A percentile compares a stretch with the other conserved stretches of the same genome.
Evolutionary conservation across 1,140 invertebrate genomes (phyloP).

Genomic region (Papilio glaucus): DNA sequence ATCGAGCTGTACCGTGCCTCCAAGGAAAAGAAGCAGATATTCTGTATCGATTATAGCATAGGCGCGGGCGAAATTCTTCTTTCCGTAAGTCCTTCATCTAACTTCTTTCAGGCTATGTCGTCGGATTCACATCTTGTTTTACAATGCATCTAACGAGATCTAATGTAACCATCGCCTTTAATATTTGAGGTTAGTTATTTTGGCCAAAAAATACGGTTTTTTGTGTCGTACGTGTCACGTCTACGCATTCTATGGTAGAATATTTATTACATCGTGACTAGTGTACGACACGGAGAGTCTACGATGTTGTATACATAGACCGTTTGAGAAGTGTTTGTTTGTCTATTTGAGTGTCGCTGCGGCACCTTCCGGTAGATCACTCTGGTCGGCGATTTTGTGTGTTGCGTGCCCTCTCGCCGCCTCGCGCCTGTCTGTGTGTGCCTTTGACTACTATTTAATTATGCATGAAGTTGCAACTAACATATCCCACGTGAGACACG

Average conservation of each 20-base stretch:
- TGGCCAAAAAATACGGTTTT: neutral
- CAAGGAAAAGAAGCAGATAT: neutral
- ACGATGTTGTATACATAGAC: conserved; percentile 1
- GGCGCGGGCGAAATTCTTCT: neutral
- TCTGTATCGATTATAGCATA: neutral
- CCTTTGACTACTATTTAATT: conserved; percentile 71
- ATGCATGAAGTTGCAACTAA: conserved; percentile 37
- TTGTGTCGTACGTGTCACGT: conserved; percentile 14
- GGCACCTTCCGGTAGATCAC: conserved; percentile 65
- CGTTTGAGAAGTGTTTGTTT: conserved; percentile 40
- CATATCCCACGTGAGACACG: conserved; percentile 36
- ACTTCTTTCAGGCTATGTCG: conserved; percentile 23
- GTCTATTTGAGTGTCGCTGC: conserved; percentile 50
- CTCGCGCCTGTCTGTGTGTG: conserved; percentile 57
- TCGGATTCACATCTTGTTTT: conserved; percentile 14
- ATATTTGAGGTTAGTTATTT: neutral
- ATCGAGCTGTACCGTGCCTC: neutral
- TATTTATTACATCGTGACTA: neutral
- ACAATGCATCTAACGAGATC: conserved; percentile 10
- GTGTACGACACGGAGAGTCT: conserved; percentile 19
- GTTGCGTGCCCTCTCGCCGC: conserved; percentile 71
- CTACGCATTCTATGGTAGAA: neutral
- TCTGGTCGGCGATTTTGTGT: conserved; percentile 81
- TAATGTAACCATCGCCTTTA: neutral
- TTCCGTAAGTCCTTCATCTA: conserved; percentile 24